phyloP scores from a whole-genome alignment of 2,797 vertebrate genomes.

The Enteromius fasciolatus region DNA sequence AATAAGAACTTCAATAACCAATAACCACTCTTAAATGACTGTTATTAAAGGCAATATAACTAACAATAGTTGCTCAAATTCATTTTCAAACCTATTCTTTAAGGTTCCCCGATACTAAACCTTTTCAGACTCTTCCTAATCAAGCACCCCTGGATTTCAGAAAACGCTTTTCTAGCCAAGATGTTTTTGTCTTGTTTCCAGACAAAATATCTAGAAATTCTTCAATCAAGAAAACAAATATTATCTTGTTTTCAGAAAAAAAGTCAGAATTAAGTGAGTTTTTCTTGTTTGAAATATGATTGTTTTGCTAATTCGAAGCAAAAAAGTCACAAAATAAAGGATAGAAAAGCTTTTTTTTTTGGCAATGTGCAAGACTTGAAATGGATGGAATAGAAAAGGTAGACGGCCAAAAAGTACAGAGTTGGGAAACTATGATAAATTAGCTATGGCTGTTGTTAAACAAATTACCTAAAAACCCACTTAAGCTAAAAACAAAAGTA shows the following conservation, averaged over 20 bases:
- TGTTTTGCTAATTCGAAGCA: too few species aligned
- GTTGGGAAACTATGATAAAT: not conserved
- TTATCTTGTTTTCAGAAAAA: too few species aligned
- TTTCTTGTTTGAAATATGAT: too few species aligned
- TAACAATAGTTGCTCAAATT: not conserved
- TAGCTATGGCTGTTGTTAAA: not conserved
- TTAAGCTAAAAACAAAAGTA: not conserved
- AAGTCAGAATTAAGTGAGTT: too few species aligned
- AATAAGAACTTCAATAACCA: not conserved
- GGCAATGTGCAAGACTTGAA: not conserved
- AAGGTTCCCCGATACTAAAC: not conserved
- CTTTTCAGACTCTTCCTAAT: not conserved
- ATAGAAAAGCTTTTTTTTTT: too few species aligned
- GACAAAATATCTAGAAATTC: too few species aligned
- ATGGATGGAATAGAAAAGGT: not conserved
- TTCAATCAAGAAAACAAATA: too few species aligned
- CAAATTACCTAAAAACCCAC: conserved; percentile 8
- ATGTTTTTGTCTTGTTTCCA: too few species aligned
- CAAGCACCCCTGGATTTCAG: not conserved
- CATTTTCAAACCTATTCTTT: not conserved
- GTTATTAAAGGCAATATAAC: not conserved
- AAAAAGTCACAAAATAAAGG: too few species aligned
- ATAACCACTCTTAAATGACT: not conserved
- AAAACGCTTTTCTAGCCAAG: too few species aligned
- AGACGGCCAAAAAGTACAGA: not conserved